Base-by-base conservation (phyloP, 2,888 invertebrate genomes). In the Phytoseiulus persimilis region DNA sequence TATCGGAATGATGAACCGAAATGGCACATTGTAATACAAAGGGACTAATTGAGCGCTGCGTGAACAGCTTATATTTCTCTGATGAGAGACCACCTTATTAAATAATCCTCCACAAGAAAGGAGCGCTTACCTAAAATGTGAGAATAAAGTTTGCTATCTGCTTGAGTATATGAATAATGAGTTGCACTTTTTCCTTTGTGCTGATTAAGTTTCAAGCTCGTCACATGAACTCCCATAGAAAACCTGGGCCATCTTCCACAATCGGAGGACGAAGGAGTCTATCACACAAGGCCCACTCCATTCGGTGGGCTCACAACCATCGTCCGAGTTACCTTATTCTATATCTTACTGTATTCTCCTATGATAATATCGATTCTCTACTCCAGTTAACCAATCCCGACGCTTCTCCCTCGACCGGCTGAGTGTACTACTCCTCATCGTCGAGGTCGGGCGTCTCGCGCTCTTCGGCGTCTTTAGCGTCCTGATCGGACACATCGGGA, bases 21-120 rank as follows among this genome's bases (percentile, higher is more conserved):
- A 65, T 65, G 65, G 65, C 65, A 65, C 65, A 65, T 65, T 65
- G 65, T 65, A 65, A 65, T 65, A 65, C 65, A 65, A 65, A 65
- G 28, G 2, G 65, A 65, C 65, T 65, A 65, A 14, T 65, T 65
- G 65, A 65, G 65, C 65, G 65, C 65, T 65, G 65, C 28, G 14
- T 23, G 28, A 2, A 65, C 65, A 65, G 65, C 65, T 28, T 28
- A 23, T 65, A 14, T 65, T 65, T 23, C 65, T 65, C 65, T 18
- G 65, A 65, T 65, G 1, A 65, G 65, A 65, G 65, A 65, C 65
- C 18, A 65, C 65, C 65, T 65, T 18, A 65, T 65, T 65, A 65
- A 65, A 65, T 65, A 23, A 65, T 65, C 18, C 65, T 28, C 14
- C 65, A 28, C 5, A 65, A 65, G 18, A 65, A 65, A 65, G 65